Conservation (phyloP, 2,888 invertebrate genomes). For the Chymomyza amoena region DNA sequence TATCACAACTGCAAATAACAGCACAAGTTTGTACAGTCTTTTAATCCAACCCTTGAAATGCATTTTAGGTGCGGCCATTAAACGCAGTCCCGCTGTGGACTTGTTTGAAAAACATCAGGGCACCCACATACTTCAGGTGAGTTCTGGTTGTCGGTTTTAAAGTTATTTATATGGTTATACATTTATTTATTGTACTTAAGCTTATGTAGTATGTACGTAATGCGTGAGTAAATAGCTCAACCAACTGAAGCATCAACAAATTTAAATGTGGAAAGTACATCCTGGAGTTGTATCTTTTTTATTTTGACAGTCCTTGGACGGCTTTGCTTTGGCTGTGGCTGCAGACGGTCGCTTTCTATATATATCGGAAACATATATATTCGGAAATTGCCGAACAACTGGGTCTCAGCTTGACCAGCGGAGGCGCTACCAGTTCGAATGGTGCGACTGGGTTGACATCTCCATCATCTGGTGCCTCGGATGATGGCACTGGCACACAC, state of each 20-base stretch:
- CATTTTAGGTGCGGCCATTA: conserved; percentile 86
- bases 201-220: neutral
- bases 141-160: neutral
- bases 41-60: neutral
- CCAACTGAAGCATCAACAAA: neutral
- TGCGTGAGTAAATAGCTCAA: neutral
- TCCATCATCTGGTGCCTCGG: conserved; percentile 80
- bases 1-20: no score
- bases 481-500: conserved; percentile 87
- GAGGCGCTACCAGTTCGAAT: conserved; percentile 80
- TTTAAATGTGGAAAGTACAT: neutral
- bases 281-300: neutral
- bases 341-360: conserved; percentile 98
- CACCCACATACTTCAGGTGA: conserved; percentile 97
- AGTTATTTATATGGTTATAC: neutral
- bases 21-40: conserved; percentile 2
- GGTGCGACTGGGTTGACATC: conserved; percentile 77
- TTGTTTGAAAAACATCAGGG: conserved; percentile 98
- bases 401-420: conserved; percentile 87
- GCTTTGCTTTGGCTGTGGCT: conserved; percentile 97
- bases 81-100: conserved; percentile 87
- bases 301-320: conserved; percentile 90
- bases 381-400: conserved; percentile 97
- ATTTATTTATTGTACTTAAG: no score
- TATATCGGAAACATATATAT: conserved; percentile 99